Base-by-base conservation (phyloP, 2,888 invertebrate species). In the Leptinotarsa peninsularis region DNA sequence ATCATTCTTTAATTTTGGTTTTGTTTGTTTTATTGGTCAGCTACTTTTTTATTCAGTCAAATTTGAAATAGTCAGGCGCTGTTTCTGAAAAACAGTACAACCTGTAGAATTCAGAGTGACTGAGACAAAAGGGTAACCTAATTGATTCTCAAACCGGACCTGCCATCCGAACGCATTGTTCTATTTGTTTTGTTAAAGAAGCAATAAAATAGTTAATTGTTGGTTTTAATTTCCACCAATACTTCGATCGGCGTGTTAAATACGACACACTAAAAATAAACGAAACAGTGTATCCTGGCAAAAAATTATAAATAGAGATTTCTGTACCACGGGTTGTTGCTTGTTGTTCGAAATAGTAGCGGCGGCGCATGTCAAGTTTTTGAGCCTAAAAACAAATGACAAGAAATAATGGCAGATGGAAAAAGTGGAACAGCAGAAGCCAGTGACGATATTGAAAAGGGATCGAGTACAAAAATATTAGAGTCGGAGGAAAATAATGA, bases 401-500 rank as follows among this genome's bases (percentile, higher is more conserved):
- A 52, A 23, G 49, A 73, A 66, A 72, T 73, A 58, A 76, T 77
- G 70, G 70, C 66, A 70, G 70, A 66, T 58, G 63, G 67, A 73
- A 77, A 77, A 67, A 63, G 49, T 66, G 58, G 52, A 27, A 67
- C 73, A 23, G 66, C 75, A 33, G 72, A 80, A 54, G 33, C 69
- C 14, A 70, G 69, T 15, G 70, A 15, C 3, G 83, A 83, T 66
- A 77, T 80, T 27, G 81, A 82, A 71, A 81, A 80, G 80, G 77
- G 78, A 79, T 60, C 78, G 74, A 70, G 74, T 68, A 73, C 70
- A 74, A 77, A 76, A 76, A 79, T 74, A 49, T 71, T 76, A n/a
- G 73, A 80, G 70, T 67, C 75, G 3, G 81, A 82, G 18, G 77
- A 80, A 21, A 79, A 82, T 49, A 81, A 81, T 67, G 84, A 84